Evolutionary conservation across 2,113 vertebrate species (phyloP).

Genomic region (Trematomus loennbergii): DNA sequence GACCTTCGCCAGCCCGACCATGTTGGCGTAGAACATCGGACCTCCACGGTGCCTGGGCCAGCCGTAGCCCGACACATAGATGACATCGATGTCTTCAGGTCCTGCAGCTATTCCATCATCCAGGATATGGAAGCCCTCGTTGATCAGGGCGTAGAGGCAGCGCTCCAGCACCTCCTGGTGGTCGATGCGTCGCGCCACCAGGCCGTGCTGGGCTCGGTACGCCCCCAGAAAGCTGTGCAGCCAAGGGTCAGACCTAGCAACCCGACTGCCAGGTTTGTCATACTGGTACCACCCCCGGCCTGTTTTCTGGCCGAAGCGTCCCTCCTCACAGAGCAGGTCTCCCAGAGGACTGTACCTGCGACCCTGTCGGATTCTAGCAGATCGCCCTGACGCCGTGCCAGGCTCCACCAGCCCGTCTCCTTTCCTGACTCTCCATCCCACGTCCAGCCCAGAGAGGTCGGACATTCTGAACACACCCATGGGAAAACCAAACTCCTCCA

Average conservation of each 20-base stretch:
- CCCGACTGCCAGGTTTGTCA: constrained; percentile 83
- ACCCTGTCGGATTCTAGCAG: constrained; percentile 77
- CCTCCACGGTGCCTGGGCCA: constrained; percentile 92
- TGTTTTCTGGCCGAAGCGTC: constrained; percentile 91
- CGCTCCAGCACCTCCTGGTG: constrained; percentile 91
- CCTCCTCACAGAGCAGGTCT: constrained; percentile 90
- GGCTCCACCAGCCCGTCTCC: constrained; percentile 81
- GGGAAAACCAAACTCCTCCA: constrained; percentile 92
- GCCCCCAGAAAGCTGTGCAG: constrained; percentile 84
- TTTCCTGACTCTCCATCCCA: constrained; percentile 89
- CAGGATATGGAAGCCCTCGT: constrained; percentile 91
- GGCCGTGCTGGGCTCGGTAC: constrained; percentile 84
- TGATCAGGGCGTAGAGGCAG: constrained; percentile 89
- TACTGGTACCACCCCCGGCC: constrained; percentile 93
- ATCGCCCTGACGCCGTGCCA: constrained; percentile 60
- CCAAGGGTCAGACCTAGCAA: constrained; percentile 87
- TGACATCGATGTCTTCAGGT: constrained; percentile 91
- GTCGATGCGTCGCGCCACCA: constrained; percentile 80
- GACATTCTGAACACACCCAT: constrained; percentile 90
- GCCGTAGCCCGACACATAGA: constrained; percentile 91
- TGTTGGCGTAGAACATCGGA: constrained; percentile 92
- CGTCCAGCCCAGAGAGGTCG: constrained; percentile 92
- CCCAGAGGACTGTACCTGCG: constrained; percentile 89
- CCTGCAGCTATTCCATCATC: constrained; percentile 88
- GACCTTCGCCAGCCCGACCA: constrained; percentile 85